Evolutionary conservation across 2,113 vertebrate genomes (phyloP).

Genomic region (Microcebus ravelobensis): DNA sequence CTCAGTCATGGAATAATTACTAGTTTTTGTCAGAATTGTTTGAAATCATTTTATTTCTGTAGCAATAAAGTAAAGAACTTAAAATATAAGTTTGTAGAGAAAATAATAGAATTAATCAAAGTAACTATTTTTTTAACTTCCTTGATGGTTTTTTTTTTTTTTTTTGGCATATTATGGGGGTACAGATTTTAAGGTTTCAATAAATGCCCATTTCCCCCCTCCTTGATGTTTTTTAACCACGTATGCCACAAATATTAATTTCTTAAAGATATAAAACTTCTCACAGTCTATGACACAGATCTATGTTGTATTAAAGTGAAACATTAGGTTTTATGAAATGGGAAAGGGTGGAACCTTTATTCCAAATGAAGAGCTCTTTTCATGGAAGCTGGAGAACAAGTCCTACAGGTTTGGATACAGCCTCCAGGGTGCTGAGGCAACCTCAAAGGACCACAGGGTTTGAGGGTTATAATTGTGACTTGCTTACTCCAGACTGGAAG

Average conservation of each 20-base stretch:
- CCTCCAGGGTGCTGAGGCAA: not conserved
- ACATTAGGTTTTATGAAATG: conserved; percentile 65
- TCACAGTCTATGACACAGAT: not conserved
- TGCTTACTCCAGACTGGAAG: conserved; percentile 51
- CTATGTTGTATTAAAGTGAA: conserved; percentile 54
- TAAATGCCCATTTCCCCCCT: no score
- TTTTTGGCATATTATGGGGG: no score
- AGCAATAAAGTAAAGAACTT: not conserved
- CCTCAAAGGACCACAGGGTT: conserved; percentile 70
- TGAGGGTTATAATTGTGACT: conserved; percentile 78
- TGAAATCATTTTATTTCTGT: not conserved
- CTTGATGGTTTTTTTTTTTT: not conserved
- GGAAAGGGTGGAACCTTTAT: conserved; percentile 71
- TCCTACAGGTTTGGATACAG: conserved; percentile 75
- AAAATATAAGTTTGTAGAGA: not conserved
- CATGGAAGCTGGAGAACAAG: conserved; percentile 74
- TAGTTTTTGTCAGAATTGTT: not conserved
- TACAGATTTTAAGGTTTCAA: no score
- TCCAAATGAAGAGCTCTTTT: conserved; percentile 75
- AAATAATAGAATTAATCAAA: not conserved
- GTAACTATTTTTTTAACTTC: not conserved
- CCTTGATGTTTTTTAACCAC: not conserved
- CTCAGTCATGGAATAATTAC: not conserved
- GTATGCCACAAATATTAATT: not conserved
- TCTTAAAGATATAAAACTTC: not conserved